phyloP scores from a whole-genome alignment of 2,113 vertebrate genomes.

The Cynoglossus semilaevis region DNA sequence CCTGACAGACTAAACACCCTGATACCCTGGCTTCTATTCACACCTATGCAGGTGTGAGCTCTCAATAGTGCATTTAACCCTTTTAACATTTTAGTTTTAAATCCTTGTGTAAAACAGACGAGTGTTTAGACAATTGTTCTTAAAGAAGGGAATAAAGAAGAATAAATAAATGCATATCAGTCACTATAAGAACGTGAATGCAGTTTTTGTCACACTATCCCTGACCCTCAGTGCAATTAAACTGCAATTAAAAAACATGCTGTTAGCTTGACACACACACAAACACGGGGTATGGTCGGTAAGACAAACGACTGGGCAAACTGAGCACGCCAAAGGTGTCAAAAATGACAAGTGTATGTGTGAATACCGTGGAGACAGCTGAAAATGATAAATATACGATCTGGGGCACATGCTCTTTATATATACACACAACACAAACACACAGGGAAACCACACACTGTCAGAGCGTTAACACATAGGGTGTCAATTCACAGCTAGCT shows the following conservation, averaged over 20 bases:
- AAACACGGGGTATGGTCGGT: constrained; percentile 29
- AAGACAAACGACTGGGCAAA: constrained; percentile 24
- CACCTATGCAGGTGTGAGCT: constrained; percentile 60
- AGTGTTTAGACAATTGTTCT: background rate
- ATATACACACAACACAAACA: constrained; percentile 15
- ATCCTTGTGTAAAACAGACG: background rate
- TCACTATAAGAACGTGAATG: too few relatives aligned
- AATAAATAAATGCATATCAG: background rate
- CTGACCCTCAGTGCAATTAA: too few relatives aligned
- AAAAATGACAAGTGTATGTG: constrained; percentile 63
- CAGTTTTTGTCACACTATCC: too few relatives aligned
- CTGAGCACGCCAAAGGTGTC: constrained; percentile 57
- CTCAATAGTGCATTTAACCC: constrained; percentile 19
- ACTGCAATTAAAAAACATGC: constrained; percentile 38
- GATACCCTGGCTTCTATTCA: constrained; percentile 46
- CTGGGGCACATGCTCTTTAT: constrained; percentile 63
- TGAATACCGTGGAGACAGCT: constrained; percentile 20
- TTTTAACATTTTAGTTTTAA: constrained; percentile 8
- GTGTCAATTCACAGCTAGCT: constrained; percentile 53
- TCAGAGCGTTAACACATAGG: constrained; percentile 45
- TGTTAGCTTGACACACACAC: constrained; percentile 49
- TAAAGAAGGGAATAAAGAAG: background rate
- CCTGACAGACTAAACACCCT: constrained; percentile 67
- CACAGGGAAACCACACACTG: background rate
- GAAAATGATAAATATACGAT: constrained; percentile 49